Evolutionary conservation across 2,797 vertebrate species (phyloP), one percentile per base, ranked within the genome.

Genomic region (Micropoecilia bifurca): DNA sequence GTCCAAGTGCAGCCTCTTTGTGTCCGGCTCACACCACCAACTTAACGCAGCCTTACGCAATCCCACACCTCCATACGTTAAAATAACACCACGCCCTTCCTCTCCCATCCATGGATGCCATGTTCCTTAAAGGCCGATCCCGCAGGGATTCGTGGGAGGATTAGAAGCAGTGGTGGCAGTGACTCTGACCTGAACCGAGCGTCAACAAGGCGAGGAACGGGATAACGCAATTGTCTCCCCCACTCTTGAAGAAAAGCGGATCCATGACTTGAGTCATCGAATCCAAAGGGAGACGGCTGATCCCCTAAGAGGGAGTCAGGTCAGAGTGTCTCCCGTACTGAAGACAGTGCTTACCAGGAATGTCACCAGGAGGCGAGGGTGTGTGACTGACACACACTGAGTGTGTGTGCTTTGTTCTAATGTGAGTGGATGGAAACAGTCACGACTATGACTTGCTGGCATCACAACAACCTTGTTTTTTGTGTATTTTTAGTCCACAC

Each of bases 221-320:
- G 77, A 82, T 81, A 89, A 79, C 80, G 78, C 75, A 81, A 69
- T 43, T 18, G 8, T 77, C 75, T 85, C 28, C 73, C 76, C 77
- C 78, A 84, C 79, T 4, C 36, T 39, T 57, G 74, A 74, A 85
- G 82, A 78, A 74, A 20, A 68, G 36, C 57, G 55, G 48, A 73
- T 53, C 48, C 55, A 55, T 3, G 39, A 79, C 77, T 69, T 91
- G 88, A 92, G 86, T 91, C 87, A 91, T 71, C 4, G n/a, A 73
- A 41, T 28, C 73, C 80, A 6, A 39, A 77, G 81, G 84, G 80
- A 83, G 77, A 30, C 4, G 50, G 45, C 33, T 63, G 33, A 61
- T 72, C 80, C 82, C 71, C 72, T 22, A 2, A 20, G 5, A 2
- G 74, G 85, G 20, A 28, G 75, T 73, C 76, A 22, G 63, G 30